Conservation (phyloP, 1,140 invertebrate species). For the Agraylea sexmaculata region DNA sequence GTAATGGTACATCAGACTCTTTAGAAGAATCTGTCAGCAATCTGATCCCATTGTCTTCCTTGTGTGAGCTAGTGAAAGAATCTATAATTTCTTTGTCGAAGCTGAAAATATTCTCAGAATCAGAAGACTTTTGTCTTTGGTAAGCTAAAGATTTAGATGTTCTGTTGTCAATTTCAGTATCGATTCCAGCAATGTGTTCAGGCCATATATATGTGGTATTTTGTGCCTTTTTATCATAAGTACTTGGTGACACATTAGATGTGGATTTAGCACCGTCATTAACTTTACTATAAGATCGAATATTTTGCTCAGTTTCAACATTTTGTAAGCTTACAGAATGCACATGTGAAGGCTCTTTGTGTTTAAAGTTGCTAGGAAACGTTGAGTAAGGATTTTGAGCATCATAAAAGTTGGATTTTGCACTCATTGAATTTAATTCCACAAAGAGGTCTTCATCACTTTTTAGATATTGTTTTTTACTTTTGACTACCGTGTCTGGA, state of each 20-base stretch:
- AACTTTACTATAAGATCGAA: conserved; percentile 26
- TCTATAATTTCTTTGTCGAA: conserved; percentile 59
- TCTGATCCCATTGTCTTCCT: conserved; percentile 29
- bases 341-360: conserved; percentile 46
- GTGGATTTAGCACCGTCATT: conserved; percentile 13
- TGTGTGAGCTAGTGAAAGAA: conserved; percentile 45
- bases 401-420: conserved; percentile 49
- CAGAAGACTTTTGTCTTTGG: conserved; percentile 39
- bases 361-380: conserved; percentile 43
- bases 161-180: conserved; percentile 40
- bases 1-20: conserved; percentile 40
- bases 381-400: conserved; percentile 49
- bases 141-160: conserved; percentile 35
- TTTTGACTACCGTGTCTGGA: conserved; percentile 26
- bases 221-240: conserved; percentile 17
- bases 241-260: conserved; percentile 13
- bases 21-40: conserved; percentile 42
- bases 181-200: conserved; percentile 40
- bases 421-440: conserved; percentile 35
- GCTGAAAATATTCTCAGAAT: conserved; percentile 51
- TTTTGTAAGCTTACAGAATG: conserved; percentile 54
- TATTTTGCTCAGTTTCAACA: conserved; percentile 51
- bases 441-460: conserved; percentile 45
- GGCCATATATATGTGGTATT: conserved; percentile 43
- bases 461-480: conserved; percentile 32